Base-by-base conservation (phyloP, 2,888 invertebrate genomes). In the Toxonevra muliebris region DNA sequence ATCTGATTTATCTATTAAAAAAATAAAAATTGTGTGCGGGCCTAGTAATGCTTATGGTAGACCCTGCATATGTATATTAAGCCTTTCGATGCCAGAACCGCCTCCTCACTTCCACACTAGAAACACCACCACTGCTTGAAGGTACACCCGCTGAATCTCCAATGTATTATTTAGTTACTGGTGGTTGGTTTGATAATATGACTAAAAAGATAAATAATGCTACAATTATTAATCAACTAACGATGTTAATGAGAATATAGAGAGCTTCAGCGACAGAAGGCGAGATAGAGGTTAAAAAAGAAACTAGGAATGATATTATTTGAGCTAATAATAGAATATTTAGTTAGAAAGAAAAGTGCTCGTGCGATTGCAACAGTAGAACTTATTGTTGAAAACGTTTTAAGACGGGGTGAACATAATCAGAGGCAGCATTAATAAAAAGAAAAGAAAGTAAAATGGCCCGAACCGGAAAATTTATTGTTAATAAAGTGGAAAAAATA, bases 391-490 rank as follows among this genome's bases (percentile, higher is more conserved):
- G n/a, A n/a, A n/a, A n/a, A n/a, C n/a, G n/a, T n/a, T n/a, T n/a
- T n/a, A n/a, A n/a, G n/a, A n/a, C n/a, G n/a, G n/a, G n/a, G n/a
- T n/a, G n/a, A n/a, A n/a, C n/a, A n/a, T n/a, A n/a, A n/a, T n/a
- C n/a, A 30, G 8, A n/a, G 9, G n/a, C 40, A 1, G 13, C 42
- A 1, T 15, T 13, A 19, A 15, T n/a, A 59, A 59, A 30, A 50
- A 10, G 19, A 66, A 54, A 43, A 10, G 40, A 53, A 54, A 42
- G 68, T 66, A 61, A 13, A 30, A 75, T 76, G 75, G 69, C 67
- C 20, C 73, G 71, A 63, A 72, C 69, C 42, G 75, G 72, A 30
- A 75, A 74, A 73, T 71, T 74, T 55, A 62, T 72, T 0, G 71
- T 75, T 3, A 74, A 73, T 53, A 69, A 71, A 57, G 30, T 68